phyloP scores from a whole-genome alignment of 2,797 vertebrate species.

The Muscicapa comitata region DNA sequence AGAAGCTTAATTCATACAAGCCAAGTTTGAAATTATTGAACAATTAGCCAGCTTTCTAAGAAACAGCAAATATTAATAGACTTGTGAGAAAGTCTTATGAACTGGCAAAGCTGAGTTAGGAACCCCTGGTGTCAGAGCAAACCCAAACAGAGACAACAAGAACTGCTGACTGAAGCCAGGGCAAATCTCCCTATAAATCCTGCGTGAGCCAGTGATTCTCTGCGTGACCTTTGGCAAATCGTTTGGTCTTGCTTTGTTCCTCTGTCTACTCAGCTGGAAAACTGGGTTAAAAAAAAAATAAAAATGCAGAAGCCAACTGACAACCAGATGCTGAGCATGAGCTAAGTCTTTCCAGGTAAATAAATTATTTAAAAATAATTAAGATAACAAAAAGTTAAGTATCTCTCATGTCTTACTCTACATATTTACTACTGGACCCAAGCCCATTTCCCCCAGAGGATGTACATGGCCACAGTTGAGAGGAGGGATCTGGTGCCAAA shows the following conservation, averaged over 20 bases:
- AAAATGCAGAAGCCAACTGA: not conserved
- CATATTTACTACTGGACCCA: not conserved
- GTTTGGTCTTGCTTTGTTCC: constrained; percentile 55
- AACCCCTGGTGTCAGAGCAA: not conserved
- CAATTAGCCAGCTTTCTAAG: constrained; percentile 1
- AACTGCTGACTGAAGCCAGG: constrained; percentile 47
- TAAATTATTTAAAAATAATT: constrained; percentile 27
- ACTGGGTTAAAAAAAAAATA: not conserved
- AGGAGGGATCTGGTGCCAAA: constrained; percentile 20
- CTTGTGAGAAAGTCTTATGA: constrained; percentile 11
- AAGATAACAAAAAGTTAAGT: not conserved
- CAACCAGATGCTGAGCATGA: constrained; percentile 45
- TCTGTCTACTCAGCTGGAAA: constrained; percentile 61
- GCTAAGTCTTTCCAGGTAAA: constrained; percentile 56
- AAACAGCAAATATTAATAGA: constrained; percentile 35
- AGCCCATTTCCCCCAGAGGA: not conserved
- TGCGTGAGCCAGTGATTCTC: constrained; percentile 17
- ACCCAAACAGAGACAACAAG: constrained; percentile 41
- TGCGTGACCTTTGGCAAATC: constrained; percentile 49
- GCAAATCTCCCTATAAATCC: constrained; percentile 47
- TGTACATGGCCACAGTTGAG: not conserved
- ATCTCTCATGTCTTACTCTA: not conserved
- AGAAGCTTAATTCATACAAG: not conserved
- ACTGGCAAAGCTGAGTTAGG: constrained; percentile 12
- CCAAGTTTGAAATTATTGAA: constrained; percentile 17